Conservation (phyloP, 2,113 vertebrate genomes). For the Lasiurus borealis region DNA sequence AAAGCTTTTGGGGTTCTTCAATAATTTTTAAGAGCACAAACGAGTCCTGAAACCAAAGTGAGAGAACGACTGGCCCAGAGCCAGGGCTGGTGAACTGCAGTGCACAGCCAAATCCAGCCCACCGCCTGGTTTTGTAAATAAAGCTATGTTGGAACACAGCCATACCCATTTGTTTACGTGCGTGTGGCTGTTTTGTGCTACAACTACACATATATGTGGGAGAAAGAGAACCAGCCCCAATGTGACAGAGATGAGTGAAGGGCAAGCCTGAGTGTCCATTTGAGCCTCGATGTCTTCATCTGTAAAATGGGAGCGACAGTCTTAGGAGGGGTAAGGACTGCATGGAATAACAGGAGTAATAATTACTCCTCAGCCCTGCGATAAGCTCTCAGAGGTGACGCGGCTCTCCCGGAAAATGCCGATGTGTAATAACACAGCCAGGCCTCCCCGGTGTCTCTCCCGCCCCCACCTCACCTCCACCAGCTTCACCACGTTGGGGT, state of each 20-base stretch:
- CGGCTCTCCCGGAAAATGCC: background rate
- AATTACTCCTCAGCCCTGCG: background rate
- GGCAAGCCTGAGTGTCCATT: background rate
- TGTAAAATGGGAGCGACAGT: background rate
- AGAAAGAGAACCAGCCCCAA: background rate
- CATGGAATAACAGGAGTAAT: background rate
- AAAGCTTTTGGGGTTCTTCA: background rate
- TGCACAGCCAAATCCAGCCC: background rate
- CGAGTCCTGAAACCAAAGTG: background rate
- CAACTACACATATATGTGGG: background rate
- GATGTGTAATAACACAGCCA: background rate
- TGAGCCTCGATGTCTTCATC: background rate
- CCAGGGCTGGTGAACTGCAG: background rate
- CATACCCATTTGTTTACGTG: background rate
- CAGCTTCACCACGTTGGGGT: constrained; percentile 98
- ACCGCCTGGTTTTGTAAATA: background rate
- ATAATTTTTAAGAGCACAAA: background rate
- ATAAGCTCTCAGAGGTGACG: rapidly evolving
- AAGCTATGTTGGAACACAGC: background rate
- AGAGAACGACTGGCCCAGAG: background rate
- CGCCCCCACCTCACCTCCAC: constrained; percentile 91
- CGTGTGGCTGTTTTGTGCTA: background rate
- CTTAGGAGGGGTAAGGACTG: background rate
- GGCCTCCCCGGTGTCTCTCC: background rate
- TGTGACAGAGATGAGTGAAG: background rate